phyloP scores from a whole-genome alignment of 2,888 invertebrate genomes.

The Creontiades dilutus region DNA sequence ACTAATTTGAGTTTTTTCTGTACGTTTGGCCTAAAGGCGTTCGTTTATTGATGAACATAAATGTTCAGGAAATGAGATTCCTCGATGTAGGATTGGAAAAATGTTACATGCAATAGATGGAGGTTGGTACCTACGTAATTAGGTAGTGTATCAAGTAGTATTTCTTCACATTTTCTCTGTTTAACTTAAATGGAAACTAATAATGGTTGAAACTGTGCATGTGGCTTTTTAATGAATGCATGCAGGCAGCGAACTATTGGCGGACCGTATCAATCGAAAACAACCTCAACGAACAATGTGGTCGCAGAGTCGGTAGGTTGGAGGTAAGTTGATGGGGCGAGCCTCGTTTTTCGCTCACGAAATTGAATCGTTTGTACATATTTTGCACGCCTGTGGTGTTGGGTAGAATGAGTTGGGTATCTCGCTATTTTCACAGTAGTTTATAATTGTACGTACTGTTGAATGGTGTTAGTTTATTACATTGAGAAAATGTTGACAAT shows the following conservation, averaged over 20 bases:
- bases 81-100: too few species aligned
- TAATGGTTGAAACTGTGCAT: constrained; percentile 50
- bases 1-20: too few species aligned
- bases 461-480: too few species aligned
- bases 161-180: background rate
- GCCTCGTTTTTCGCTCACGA: background rate
- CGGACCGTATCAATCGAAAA: constrained; percentile 74
- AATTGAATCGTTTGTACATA: constrained; percentile 43
- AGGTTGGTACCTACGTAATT: too few species aligned
- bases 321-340: constrained; percentile 72
- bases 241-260: constrained; percentile 76
- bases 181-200: constrained; percentile 16
- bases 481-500: too few species aligned
- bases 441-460: too few species aligned
- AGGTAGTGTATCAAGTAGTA: background rate
- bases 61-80: too few species aligned
- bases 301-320: constrained; percentile 69
- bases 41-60: too few species aligned
- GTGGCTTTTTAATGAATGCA: constrained; percentile 71
- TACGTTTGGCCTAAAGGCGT: too few species aligned
- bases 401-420: background rate
- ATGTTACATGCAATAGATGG: too few species aligned
- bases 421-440: constrained; percentile 5
- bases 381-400: constrained; percentile 31
- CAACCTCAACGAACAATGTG: constrained; percentile 71